Base-by-base conservation (phyloP, 2,113 vertebrate genomes). In the Siniperca chuatsi region DNA sequence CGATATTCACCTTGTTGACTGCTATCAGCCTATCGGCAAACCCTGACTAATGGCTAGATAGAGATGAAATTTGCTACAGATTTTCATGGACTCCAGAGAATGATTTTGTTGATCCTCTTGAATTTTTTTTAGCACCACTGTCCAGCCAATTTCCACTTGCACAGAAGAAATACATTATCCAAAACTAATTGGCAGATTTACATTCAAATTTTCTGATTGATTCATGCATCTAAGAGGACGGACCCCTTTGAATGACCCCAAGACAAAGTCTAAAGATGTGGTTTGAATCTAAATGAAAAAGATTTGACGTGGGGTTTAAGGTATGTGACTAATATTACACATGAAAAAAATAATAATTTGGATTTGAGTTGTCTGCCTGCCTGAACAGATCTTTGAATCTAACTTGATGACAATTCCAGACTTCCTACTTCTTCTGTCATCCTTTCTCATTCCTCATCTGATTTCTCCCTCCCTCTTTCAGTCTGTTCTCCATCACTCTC, bases 401-500 rank as follows among this genome's bases (percentile, higher is more conserved):
- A 67, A 62, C 68, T 52, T 58, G 42, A 81, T 54, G 75, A 77
- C 46, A 65, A 75, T 29, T 75, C 35, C 33, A 76, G 61, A 25
- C 61, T 37, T 52, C 10, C 35, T 78, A 16, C 50, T 48, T 75
- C 44, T 58, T 77, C 33, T 80, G 29, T 74, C 21, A 58, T 81
- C 12, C 61, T 15, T 8, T 66, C 4, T 61, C 8, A 6, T 57
- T 78, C 42, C 52, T 86, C 35, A 29, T 90, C 65, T 77, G 52
- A 85, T 88, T 75, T 37, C 80, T 87, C 44, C 65, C 21, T 71
- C 71, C 40, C 33, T 78, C 46, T 55, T 69, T 69, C 54, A 8
- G 67, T 80, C 86, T 82, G 77, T 42, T 90, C 75, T 77, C 18
- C 25, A 52, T 89, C 82, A 81, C 78, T 81, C 60, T 62, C 16